A percentile compares a stretch with the other conserved stretches of the same genome.
phyloP scores from a whole-genome alignment of 53 echinoderm and acorn worm species.

The Henricia sp. region DNA sequence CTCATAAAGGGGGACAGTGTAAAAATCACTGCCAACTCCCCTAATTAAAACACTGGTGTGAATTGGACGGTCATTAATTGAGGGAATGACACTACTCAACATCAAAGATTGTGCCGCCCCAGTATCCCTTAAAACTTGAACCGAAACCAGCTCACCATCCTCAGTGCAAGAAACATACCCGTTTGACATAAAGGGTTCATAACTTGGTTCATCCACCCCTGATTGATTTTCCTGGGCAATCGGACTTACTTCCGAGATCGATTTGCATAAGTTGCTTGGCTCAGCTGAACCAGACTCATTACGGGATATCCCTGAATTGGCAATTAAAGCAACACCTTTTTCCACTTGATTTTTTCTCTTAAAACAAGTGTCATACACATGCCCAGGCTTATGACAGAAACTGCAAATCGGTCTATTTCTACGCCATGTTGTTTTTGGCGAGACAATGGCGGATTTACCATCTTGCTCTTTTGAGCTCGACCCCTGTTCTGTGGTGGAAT shows the following conservation, averaged over 20 bases:
- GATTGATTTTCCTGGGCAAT: neutral
- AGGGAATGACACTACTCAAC: too few species aligned
- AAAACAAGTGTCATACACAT: slow-evolving; percentile 52
- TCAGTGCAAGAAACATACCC: neutral
- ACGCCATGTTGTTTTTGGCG: neutral
- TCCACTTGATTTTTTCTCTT: slow-evolving; percentile 29
- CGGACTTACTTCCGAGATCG: neutral
- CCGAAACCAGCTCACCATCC: neutral
- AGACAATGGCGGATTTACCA: neutral
- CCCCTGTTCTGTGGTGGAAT: neutral
- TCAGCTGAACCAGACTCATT: neutral
- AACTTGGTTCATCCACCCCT: neutral
- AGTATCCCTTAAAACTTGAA: slow-evolving; percentile 56
- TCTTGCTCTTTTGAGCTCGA: neutral
- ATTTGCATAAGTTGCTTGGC: neutral
- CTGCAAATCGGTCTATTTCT: slow-evolving; percentile 50
- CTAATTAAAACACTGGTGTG: too few species aligned
- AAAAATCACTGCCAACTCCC: too few species aligned
- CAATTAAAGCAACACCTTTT: slow-evolving; percentile 32
- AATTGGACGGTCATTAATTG: too few species aligned
- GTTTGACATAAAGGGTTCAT: slow-evolving; percentile 28
- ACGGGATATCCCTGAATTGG: slow-evolving; percentile 23
- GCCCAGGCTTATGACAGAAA: slow-evolving; percentile 59
- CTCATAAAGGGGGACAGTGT: too few species aligned
- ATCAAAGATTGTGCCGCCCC: neutral